phyloP scores from a whole-genome alignment of 2,797 vertebrate species.

The Trematomus bernacchii region DNA sequence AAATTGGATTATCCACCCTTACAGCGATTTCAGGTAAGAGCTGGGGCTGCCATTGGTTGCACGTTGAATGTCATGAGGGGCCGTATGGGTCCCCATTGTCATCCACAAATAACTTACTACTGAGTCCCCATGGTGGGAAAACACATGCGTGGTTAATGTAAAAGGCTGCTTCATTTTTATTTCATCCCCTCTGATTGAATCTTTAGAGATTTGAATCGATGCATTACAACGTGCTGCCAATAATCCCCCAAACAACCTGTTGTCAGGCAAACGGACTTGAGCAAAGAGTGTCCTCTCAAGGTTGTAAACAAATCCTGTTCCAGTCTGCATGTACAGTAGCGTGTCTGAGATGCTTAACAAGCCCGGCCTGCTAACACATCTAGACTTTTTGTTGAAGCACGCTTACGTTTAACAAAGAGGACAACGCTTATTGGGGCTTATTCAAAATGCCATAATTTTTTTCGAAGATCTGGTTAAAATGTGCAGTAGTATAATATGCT shows the following conservation, averaged over 20 bases:
- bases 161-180: slow-evolving; percentile 13
- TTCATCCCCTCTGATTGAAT: slow-evolving; percentile 8
- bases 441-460: slow-evolving; percentile 35
- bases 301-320: slow-evolving; percentile 74
- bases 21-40: slow-evolving; percentile 98
- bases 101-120: slow-evolving; percentile 68
- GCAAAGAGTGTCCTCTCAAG: slow-evolving; percentile 65
- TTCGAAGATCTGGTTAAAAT: slow-evolving; percentile 10
- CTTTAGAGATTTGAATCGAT: slow-evolving; percentile 26
- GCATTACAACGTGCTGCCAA: slow-evolving; percentile 33
- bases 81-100: slow-evolving; percentile 53
- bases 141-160: slow-evolving; percentile 50
- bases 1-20: slow-evolving; percentile 99
- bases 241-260: slow-evolving; percentile 76
- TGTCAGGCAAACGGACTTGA: slow-evolving; percentile 68
- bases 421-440: slow-evolving; percentile 11
- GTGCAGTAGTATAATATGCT: slow-evolving; percentile 6
- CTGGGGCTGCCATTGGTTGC: slow-evolving; percentile 44
- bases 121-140: slow-evolving; percentile 39
- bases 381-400: slow-evolving; percentile 49
- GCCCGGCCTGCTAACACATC: slow-evolving; percentile 71
- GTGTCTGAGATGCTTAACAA: slow-evolving; percentile 67
- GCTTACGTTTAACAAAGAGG: slow-evolving; percentile 51
- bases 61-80: slow-evolving; percentile 62
- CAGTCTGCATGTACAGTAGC: slow-evolving; percentile 52